These are phyloP conservation scores for Zaprionus ghesquierei DNA, from an alignment of 1,140 invertebrate species.

Conservation along the genomic window DNA sequence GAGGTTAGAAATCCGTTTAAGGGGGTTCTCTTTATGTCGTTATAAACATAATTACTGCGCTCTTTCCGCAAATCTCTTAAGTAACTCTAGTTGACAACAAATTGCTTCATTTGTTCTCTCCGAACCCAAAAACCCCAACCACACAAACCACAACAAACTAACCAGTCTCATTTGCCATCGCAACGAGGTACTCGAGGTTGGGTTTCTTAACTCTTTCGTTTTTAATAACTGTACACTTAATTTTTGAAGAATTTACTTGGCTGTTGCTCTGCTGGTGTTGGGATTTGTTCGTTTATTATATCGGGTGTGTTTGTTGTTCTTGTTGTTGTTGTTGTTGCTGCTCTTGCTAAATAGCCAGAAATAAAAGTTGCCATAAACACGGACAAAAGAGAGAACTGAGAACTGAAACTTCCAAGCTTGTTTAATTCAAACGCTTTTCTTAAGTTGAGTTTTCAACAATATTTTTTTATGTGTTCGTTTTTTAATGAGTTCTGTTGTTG, in stretches of 20 bases:
- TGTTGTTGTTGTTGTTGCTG: background rate
- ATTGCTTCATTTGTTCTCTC: background rate
- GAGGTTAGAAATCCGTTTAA: no score
- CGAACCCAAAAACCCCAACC: background rate
- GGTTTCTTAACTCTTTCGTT: background rate
- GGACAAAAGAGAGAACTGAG: background rate
- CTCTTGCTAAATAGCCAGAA: background rate
- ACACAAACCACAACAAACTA: background rate
- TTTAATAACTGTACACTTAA: background rate
- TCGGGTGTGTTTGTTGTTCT: background rate
- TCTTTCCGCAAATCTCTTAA: background rate
- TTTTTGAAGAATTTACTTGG: background rate
- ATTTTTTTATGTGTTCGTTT: constrained; percentile 58
- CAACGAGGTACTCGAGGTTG: background rate
- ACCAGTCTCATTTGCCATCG: background rate
- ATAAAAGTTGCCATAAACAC: background rate
- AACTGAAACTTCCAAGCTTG: constrained; percentile 6
- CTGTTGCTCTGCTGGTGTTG: background rate
- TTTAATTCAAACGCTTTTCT: constrained; percentile 27
- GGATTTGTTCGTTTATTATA: background rate
- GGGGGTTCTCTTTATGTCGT: no score
- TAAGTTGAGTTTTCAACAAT: constrained; percentile 51
- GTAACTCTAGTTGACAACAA: background rate
- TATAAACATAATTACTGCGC: no score
- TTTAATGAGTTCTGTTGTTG: constrained; percentile 53